Evolutionary conservation across 2,888 invertebrate genomes (phyloP), one percentile per base, ranked within the genome.

Genomic region (Tenodera sinensis): DNA sequence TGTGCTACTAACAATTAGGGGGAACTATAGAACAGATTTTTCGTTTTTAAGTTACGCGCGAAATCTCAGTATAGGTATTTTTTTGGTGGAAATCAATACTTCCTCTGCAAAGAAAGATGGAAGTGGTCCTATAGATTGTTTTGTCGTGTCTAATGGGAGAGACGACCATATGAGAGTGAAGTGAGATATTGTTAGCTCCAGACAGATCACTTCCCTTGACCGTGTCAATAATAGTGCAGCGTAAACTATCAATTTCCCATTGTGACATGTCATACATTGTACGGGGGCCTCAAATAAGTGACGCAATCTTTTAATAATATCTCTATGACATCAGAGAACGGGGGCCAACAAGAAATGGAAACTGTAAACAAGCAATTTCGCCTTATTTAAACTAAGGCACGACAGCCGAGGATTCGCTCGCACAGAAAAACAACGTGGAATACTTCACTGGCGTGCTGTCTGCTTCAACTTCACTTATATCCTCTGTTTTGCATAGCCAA

Each of bases 351-450:
- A 71, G 54, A 71, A 42, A 84, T 81, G 84, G 71, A 34, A 87
- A 83, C 30, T 83, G 89, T 88, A 88, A 87, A 84, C 84, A 89
- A 89, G 89, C 71, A 84, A 89, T 87, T 87, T 71, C 30, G 89
- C 30, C 54, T 84, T 89, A 54, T 87, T 88, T 71, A 82, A 85
- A 34, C 85, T 42, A 3, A 27, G 54, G 28, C 20, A 71, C 54
- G 25, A 25, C 25, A 71, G 20, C 54, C 25, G 54, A 71, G 54
- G 54, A 71, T 71, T 71, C 54, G 20, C 54, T 71, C 54, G 20
- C 54, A 71, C 20, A 0, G 42, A 15, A 71, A 71, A 71, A 25
- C 25, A 71, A 71, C 54, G 20, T 20, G 54, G 54, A 71, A 20
- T 20, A 20, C 20, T 71, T 71, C 54, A 71, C 4, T 25, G 25